phyloP scores from a whole-genome alignment of 1,140 invertebrate genomes.

The Plectrocnemia conspersa region DNA sequence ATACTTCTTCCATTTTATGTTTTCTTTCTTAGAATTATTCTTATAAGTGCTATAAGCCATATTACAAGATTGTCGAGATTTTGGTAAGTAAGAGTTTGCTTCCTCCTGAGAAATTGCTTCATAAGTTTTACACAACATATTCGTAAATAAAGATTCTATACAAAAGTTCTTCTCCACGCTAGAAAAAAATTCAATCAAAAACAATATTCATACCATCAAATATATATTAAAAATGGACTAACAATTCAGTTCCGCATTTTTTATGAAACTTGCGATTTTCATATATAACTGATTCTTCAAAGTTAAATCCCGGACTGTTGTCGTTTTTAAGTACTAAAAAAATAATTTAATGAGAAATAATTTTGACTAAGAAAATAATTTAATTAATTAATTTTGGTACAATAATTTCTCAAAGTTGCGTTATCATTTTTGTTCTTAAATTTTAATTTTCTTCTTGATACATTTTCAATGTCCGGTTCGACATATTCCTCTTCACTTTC shows the following conservation, averaged over 20 bases:
- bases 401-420: too few species aligned
- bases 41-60: slow-evolving; percentile 19
- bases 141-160: slow-evolving; percentile 1
- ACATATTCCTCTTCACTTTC: not conserved
- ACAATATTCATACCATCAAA: not conserved
- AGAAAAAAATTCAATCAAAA: not conserved
- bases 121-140: slow-evolving; percentile 19
- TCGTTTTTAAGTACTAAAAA: too few species aligned
- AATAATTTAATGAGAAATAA: too few species aligned
- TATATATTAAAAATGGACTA: not conserved
- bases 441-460: too few species aligned
- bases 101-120: not conserved
- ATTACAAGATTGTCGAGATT: slow-evolving; percentile 21
- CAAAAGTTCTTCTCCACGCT: slow-evolving; percentile 10
- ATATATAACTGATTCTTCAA: too few species aligned
- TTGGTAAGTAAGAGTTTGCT: slow-evolving; percentile 15
- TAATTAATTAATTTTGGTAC: too few species aligned
- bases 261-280: not conserved
- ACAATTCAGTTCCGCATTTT: slow-evolving; percentile 1
- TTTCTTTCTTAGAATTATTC: slow-evolving; percentile 11
- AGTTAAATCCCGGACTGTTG: too few species aligned
- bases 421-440: too few species aligned
- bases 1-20: slow-evolving; percentile 42
- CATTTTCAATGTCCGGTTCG: too few species aligned
- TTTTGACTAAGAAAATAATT: too few species aligned